Evolutionary conservation across 2,888 invertebrate genomes (phyloP).

Genomic region (Pammene aurita): DNA sequence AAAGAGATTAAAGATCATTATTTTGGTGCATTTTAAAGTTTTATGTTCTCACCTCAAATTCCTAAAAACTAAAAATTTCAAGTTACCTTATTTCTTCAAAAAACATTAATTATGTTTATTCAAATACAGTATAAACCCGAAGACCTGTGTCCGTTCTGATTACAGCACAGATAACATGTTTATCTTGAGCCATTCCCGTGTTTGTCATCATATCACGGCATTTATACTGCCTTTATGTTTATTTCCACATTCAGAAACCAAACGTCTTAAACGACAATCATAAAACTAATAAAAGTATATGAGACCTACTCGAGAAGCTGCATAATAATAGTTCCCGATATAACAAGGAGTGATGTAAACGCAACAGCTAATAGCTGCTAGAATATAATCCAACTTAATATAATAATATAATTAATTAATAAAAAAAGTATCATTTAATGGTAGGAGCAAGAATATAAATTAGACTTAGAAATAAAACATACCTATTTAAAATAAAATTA

Average conservation of each 20-base stretch:
- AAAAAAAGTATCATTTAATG: too few relatives aligned
- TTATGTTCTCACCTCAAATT: background rate
- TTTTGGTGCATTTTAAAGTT: background rate
- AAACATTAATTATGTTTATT: slow-evolving; percentile 42
- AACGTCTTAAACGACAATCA: slow-evolving; percentile 15
- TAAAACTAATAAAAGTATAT: background rate
- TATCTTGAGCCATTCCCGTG: slow-evolving; percentile 67
- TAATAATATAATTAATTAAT: too few relatives aligned
- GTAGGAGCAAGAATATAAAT: too few relatives aligned
- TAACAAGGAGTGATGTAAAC: too few relatives aligned
- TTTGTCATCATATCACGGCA: slow-evolving; percentile 55
- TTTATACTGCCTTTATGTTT: slow-evolving; percentile 38
- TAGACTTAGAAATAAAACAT: too few relatives aligned
- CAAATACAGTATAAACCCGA: slow-evolving; percentile 51
- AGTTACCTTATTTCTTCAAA: slow-evolving; percentile 21
- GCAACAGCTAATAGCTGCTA: too few relatives aligned
- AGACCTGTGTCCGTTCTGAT: slow-evolving; percentile 74
- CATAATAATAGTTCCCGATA: too few relatives aligned
- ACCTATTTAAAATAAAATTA: too few relatives aligned
- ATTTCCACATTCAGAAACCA: background rate
- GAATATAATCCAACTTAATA: too few relatives aligned
- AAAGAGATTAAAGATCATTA: too few relatives aligned
- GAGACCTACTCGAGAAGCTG: too few relatives aligned
- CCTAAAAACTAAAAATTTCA: background rate
- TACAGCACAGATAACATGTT: slow-evolving; percentile 73